Evolutionary conservation across 2,888 invertebrate genomes (phyloP), one percentile per base, ranked within the genome.

Genomic region (Chloroclystis v-ata): DNA sequence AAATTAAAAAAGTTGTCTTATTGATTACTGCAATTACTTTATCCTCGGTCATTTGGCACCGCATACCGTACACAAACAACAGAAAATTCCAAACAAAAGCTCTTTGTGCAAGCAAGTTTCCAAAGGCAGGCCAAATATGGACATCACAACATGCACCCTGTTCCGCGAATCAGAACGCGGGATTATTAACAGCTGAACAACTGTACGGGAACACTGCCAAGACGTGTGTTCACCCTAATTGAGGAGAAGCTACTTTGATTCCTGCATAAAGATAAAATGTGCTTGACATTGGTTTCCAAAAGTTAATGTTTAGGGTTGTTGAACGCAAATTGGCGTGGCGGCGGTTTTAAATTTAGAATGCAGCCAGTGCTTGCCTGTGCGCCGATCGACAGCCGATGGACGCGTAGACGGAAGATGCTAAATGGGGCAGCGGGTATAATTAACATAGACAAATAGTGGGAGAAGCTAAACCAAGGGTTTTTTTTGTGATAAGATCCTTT

Each of bases 351-450:
- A 65, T 61, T 60, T 63, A 57, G 52, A 56, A 48, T 52, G 54
- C 54, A 32, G 47, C 41, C 47, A 59, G 63, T 65, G 63, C 65
- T 65, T 57, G 35, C 40, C 35, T 64, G 63, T 50, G 63, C 59
- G n/a, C n/a, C n/a, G 65, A 66, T 75, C 72, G 78, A 75, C 72
- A 73, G 64, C 60, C 75, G 69, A 76, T 78, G 65, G 69, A 73
- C 62, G 63, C 66, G 61, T 65, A 76, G 72, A 67, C 84, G 85
- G 84, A 84, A 83, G 84, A 75, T 59, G 69, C 78, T 83, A 85
- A 85, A 85, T 84, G 83, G 85, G 81, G 67, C 79, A 78, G 82
- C 81, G 82, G 83, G 76, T 86, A 85, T 85, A 84, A 84, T 84
- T 86, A 86, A 82, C 72, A 69, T 78, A 72, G 70, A 78, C 78